Base-by-base conservation (phyloP, 2,888 invertebrate genomes). In the Strigamia transsilvanica region DNA sequence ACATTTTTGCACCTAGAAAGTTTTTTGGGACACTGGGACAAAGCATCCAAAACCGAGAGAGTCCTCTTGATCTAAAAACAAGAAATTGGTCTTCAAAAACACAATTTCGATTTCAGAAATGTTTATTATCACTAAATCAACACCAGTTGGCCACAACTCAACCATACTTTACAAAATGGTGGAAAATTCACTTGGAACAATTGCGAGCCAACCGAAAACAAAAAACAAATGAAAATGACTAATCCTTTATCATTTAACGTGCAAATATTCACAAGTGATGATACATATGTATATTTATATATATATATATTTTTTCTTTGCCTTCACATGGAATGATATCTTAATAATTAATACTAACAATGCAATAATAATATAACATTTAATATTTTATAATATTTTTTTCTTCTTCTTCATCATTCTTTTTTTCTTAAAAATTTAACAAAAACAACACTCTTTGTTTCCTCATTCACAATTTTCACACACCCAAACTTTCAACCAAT, bases 351-450 rank as follows among this genome's bases (percentile, higher is more conserved):
- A 23, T 61, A 7, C 61, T 61, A 61, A 61, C 61, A 61, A 61
- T 61, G 46, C 12, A 46, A 46, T 61, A 61, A 61, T 18, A 61
- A 38, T 23, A 61, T 18, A 61, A 38, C 38, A 38, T 38, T 61
- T 61, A 18, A 61, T 61, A 61, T 61, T 61, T 18, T 61, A 2
- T 10, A 61, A 18, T 61, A 27, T 27, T 27, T 27, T 27, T 27
- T 27, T 27, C 3, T 27, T 27, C n/a, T 27, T 27, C 3, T 27
- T 27, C 27, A 27, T 27, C 27, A 2, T 1, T 27, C 2, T 27
- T 27, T 27, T 27, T 27, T 61, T 38, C 10, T 38, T 51, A 61
- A 61, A 61, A 61, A 61, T 61, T 61, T 61, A 61, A 61, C 61
- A 61, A 61, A 61, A 61, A 61, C 18, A 61, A 61, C 18, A 21